Evolutionary conservation across 2,888 invertebrate genomes (phyloP), one percentile per base, ranked within the genome.

Genomic region (Lingula anatina): DNA sequence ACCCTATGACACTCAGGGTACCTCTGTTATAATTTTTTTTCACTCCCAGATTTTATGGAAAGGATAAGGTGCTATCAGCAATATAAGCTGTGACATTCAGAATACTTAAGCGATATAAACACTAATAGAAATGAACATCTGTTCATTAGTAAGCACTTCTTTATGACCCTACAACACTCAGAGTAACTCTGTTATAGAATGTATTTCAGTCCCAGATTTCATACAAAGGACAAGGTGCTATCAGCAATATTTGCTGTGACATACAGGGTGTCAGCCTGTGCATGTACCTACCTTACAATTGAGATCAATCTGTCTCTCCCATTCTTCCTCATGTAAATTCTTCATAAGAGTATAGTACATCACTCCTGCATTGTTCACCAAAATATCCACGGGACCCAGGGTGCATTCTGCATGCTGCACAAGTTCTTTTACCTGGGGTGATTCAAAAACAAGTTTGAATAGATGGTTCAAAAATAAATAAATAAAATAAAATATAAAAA

Each of bases 311-410:
- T 71, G 70, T 31, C 49, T 60, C 25, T 72, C 64, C 77, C 77
- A 78, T 53, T 77, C 70, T 35, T 76, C 71, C 47, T 70, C 68
- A 49, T 70, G 62, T 15, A 70, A 50, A 51, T 75, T 77, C 57
- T 71, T 72, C 72, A 77, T 72, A 56, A 70, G 44, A 0, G 71
- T 72, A 57, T 78, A 78, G 59, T 71, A 76, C 78, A 78, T 78
- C 36, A 69, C 57, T 0, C 78, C 78, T 21, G 78, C 78, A 55
- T 68, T 68, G 61, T 78, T 78, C 25, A 78, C 72, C 23, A 78
- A 57, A 42, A 77, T 72, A 53, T 78, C 73, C 7, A 74, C 64
- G 7, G 67, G 66, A 9, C 76, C 75, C 20, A 71, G 56, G 0
- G 65, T 62, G 50, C 61, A 57, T 55, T 73, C 73, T 23, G 68